A percentile compares a stretch with the other conserved stretches of the same genome.
These are phyloP conservation scores for Maylandia zebra DNA, from an alignment of 2,113 vertebrate genomes.

Conservation along the genomic window DNA sequence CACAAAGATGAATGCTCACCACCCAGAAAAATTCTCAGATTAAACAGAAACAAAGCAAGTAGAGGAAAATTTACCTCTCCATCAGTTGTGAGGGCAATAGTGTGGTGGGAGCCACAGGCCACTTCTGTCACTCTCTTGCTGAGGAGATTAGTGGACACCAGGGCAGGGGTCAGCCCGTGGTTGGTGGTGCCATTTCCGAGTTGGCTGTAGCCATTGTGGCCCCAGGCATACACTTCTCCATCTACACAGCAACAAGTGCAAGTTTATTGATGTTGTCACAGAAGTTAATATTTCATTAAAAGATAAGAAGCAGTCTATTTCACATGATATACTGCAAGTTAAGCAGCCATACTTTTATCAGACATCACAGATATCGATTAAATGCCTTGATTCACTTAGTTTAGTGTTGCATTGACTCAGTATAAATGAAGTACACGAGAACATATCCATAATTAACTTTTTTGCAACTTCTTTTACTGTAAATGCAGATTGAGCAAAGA, in stretches of 20 bases:
- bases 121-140: conserved; percentile 90
- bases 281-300: conserved; percentile 8
- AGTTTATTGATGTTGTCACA: background rate
- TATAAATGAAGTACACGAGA: background rate
- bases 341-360: background rate
- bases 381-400: background rate
- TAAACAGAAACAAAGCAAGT: background rate
- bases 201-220: conserved; percentile 95
- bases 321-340: background rate
- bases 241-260: conserved; percentile 69
- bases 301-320: background rate
- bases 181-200: conserved; percentile 92
- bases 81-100: conserved; percentile 87
- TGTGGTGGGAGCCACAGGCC: conserved; percentile 95
- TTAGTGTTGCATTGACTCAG: background rate
- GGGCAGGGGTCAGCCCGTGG: conserved; percentile 82
- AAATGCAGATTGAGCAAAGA: background rate
- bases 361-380: background rate
- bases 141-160: conserved; percentile 91
- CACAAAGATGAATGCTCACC: background rate
- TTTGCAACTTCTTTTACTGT: background rate
- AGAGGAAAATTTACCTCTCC: conserved; percentile 79
- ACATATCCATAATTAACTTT: background rate
- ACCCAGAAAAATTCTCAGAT: background rate
- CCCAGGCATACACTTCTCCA: conserved; percentile 96